Conservation (phyloP, 2,113 vertebrate genomes). For the Chauna torquata region DNA sequence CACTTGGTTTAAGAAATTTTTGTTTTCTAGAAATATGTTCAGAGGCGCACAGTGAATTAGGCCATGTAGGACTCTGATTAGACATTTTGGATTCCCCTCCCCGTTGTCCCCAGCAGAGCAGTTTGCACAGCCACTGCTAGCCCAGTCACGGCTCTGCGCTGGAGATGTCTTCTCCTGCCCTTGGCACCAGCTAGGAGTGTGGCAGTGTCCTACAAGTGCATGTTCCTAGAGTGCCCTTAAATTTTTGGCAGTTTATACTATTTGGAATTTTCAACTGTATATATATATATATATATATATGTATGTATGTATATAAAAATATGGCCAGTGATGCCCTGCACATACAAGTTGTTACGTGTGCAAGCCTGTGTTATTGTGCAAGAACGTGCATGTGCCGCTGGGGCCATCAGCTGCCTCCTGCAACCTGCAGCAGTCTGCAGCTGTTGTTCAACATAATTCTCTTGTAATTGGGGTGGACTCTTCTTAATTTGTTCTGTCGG, state of each 20-base stretch:
- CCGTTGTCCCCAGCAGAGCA: fast-evolving
- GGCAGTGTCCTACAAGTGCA: background rate
- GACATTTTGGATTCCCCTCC: background rate
- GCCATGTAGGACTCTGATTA: fast-evolving
- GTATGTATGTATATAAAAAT: too few relatives aligned
- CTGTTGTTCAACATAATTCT: background rate
- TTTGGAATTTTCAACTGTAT: background rate
- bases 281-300: too few relatives aligned
- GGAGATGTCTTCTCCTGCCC: background rate
- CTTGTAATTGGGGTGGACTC: background rate
- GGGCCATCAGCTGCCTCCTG: background rate
- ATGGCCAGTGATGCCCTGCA: background rate
- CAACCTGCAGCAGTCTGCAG: background rate
- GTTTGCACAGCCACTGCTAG: background rate
- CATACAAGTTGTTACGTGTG: fast-evolving
- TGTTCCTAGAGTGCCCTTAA: background rate
- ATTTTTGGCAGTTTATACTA: background rate
- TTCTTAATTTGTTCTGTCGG: conserved; percentile 6
- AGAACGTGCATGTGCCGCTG: background rate
- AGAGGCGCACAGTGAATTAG: background rate
- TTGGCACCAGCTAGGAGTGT: background rate
- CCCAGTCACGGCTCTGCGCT: background rate
- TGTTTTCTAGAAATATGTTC: fast-evolving
- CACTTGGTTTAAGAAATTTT: background rate
- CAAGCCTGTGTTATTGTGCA: too few relatives aligned